phyloP scores from a whole-genome alignment of 2,113 vertebrate genomes.

The Todiramphus chloris region DNA sequence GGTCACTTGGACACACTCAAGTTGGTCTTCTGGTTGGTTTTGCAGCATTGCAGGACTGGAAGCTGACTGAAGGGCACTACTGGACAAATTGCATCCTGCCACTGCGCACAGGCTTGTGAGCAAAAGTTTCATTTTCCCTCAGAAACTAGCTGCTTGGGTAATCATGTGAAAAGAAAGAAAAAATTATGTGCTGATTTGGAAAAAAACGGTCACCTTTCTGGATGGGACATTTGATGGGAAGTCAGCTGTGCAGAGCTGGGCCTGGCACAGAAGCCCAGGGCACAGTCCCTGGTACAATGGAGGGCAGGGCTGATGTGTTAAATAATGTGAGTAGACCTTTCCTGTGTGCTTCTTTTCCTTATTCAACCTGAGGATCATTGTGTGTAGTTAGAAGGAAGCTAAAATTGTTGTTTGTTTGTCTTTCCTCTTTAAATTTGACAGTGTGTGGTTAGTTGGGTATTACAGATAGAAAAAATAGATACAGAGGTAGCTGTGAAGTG shows the following conservation, averaged over 20 bases:
- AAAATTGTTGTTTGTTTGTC: not conserved
- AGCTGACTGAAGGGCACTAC: too few species aligned
- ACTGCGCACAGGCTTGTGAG: not conserved
- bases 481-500: conserved; percentile 84
- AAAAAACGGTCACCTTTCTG: not conserved
- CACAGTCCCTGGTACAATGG: fast-evolving
- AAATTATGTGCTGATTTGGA: not conserved
- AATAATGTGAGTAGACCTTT: not conserved
- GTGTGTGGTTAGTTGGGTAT: conserved; percentile 81
- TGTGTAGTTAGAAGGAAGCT: not conserved
- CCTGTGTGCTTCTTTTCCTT: not conserved
- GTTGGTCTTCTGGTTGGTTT: not conserved
- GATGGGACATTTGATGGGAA: not conserved
- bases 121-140: not conserved
- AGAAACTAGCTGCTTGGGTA: not conserved
- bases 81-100: not conserved
- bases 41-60: not conserved
- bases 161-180: not conserved
- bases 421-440: conserved; percentile 51
- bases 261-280: not conserved
- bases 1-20: not conserved
- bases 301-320: not conserved
- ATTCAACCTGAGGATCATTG: not conserved
- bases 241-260: not conserved
- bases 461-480: conserved; percentile 85